These are phyloP conservation scores for Formicarius rufipectus DNA, from an alignment of 2,113 vertebrate genomes.

Conservation along the genomic window DNA sequence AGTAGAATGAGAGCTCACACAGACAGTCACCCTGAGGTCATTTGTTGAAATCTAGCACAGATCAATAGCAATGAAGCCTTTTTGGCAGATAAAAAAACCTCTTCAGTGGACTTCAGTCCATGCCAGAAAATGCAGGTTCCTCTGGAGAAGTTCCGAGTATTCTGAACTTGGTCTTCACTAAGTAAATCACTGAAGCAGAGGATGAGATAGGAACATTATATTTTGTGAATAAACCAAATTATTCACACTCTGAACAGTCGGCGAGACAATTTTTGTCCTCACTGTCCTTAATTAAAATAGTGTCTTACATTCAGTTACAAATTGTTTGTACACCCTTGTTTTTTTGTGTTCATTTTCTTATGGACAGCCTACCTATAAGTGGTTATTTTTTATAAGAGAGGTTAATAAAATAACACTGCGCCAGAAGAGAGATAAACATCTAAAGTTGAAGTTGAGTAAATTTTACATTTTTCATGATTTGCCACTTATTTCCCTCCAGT, in stretches of 20 bases:
- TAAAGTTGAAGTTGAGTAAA: background rate
- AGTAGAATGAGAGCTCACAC: background rate
- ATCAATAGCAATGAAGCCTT: background rate
- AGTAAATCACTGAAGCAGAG: background rate
- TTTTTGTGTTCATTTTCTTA: background rate
- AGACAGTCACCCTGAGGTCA: background rate
- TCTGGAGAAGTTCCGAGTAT: background rate
- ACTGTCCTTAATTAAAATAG: background rate
- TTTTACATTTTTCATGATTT: background rate
- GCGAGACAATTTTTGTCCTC: fast-evolving
- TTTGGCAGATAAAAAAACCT: background rate
- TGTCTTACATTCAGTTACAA: background rate
- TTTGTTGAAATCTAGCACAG: background rate
- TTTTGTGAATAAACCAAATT: background rate
- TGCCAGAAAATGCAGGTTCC: background rate
- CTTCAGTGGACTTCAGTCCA: background rate
- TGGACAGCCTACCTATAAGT: fast-evolving
- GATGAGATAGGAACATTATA: background rate
- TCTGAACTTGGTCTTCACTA: background rate
- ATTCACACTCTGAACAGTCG: background rate
- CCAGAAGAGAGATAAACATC: background rate
- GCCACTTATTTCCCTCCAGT: background rate
- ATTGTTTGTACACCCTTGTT: background rate
- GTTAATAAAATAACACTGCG: background rate
- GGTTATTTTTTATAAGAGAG: background rate